Evolutionary conservation across 2,888 invertebrate genomes (phyloP).

Genomic region (Hyppa rectilinea): DNA sequence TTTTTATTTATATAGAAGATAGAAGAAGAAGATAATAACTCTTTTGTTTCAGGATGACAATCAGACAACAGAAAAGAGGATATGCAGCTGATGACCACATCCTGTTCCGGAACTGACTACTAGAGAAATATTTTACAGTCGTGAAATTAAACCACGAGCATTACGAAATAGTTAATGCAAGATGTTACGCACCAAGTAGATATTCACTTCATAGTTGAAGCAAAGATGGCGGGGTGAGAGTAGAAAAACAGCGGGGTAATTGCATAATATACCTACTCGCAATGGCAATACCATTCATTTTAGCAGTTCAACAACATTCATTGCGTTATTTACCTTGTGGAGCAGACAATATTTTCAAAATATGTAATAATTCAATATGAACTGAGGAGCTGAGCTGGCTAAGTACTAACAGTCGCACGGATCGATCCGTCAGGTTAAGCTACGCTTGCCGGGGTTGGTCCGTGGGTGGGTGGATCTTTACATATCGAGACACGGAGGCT

Average conservation of each 20-base stretch:
- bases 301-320: neutral
- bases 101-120: constrained; percentile 51
- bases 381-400: too few relatives aligned
- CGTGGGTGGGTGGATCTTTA: too few relatives aligned
- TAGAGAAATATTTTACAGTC: neutral
- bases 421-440: too few relatives aligned
- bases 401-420: too few relatives aligned
- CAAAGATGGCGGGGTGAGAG: neutral
- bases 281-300: neutral
- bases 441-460: too few relatives aligned
- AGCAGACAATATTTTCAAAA: neutral
- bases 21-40: too few relatives aligned
- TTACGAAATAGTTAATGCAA: neutral
- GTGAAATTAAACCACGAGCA: constrained; percentile 29
- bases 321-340: neutral
- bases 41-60: constrained; percentile 52
- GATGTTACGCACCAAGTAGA: constrained; percentile 4
- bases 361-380: too few relatives aligned
- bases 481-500: too few relatives aligned
- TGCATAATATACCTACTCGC: neutral
- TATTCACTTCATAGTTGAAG: neutral
- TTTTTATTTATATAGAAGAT: too few relatives aligned
- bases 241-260: neutral
- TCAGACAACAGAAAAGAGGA: constrained; percentile 45
- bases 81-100: constrained; percentile 27